Percentiles rank a stretch among this genome's conserved stretches.
Evolutionary conservation across 2,888 invertebrate species (phyloP).

Genomic region (Drosophila neonasuta): DNA sequence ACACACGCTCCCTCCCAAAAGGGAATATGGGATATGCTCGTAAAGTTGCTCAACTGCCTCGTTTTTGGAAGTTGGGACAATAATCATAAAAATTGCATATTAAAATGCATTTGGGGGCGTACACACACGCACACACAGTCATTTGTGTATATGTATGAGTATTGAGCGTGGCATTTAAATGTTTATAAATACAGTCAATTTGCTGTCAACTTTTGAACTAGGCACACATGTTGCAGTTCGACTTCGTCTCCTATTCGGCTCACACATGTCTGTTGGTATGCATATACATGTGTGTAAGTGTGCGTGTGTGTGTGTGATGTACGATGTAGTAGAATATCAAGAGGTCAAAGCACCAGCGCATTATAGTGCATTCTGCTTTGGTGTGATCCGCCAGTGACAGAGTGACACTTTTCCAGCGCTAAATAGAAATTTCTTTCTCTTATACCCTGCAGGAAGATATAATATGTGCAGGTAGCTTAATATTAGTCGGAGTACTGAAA

Average conservation of each 20-base stretch:
- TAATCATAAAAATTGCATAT: conserved; percentile 67
- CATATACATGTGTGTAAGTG: conserved; percentile 2
- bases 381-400: conserved; percentile 37
- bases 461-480: no score
- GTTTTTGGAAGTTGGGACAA: conserved; percentile 25
- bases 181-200: conserved; percentile 77
- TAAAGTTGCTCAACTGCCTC: conserved; percentile 42
- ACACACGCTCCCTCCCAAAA: conserved; percentile 36
- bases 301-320: conserved; percentile 1
- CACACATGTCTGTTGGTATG: conserved; percentile 6
- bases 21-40: conserved; percentile 26
- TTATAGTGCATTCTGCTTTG: conserved; percentile 29
- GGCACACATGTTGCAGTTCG: conserved; percentile 66
- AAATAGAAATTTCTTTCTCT: conserved; percentile 30
- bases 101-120: conserved; percentile 64
- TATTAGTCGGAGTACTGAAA: no score
- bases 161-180: conserved; percentile 50
- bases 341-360: conserved; percentile 57
- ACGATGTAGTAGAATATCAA: conserved; percentile 54
- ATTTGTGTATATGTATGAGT: conserved; percentile 7
- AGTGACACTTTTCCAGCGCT: conserved; percentile 59
- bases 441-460: conserved; percentile 2
- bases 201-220: conserved; percentile 74
- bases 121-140: conserved; percentile 3
- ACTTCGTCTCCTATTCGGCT: conserved; percentile 27